Percentiles rank a stretch among this genome's conserved stretches.
phyloP scores from a whole-genome alignment of 2,888 invertebrate genomes.

The Mechanitis messenoides region DNA sequence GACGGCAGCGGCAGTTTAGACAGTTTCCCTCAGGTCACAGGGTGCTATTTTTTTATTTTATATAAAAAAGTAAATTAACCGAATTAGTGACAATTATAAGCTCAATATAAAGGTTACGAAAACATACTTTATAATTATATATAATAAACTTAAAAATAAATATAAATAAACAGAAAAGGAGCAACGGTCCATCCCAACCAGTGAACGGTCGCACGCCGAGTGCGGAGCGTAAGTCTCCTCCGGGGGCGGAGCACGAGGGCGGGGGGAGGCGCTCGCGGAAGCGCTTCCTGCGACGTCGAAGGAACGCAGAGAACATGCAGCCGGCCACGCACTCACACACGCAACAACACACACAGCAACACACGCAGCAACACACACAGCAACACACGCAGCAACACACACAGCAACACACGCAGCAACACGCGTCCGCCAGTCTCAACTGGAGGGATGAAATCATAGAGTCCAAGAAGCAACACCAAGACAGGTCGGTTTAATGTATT shows the following conservation, averaged over 20 bases:
- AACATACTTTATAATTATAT: too few species aligned
- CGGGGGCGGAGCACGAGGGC: slow-evolving; percentile 24
- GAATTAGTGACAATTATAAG: too few species aligned
- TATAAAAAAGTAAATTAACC: too few species aligned
- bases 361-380: slow-evolving; percentile 30
- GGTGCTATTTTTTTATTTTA: too few species aligned
- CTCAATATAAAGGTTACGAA: too few species aligned
- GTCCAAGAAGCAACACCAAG: slow-evolving; percentile 55
- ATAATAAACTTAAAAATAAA: not conserved
- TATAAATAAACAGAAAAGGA: not conserved
- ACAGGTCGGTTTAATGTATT: slow-evolving; percentile 42
- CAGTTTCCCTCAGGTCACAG: too few species aligned
- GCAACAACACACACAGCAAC: slow-evolving; percentile 30
- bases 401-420: slow-evolving; percentile 31
- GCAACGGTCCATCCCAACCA: not conserved
- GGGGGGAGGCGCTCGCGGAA: slow-evolving; percentile 33
- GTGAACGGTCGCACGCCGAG: slow-evolving; percentile 38
- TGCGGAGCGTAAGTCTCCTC: slow-evolving; percentile 25
- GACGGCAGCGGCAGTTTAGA: too few species aligned
- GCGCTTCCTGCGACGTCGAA: slow-evolving; percentile 35
- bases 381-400: slow-evolving; percentile 30
- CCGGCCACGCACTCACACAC: slow-evolving; percentile 34
- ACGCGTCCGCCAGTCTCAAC: slow-evolving; percentile 49
- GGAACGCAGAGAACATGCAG: slow-evolving; percentile 41
- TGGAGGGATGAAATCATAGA: slow-evolving; percentile 72